Evolutionary conservation across 2,797 vertebrate genomes (phyloP).

Genomic region (Silurus aristotelis): DNA sequence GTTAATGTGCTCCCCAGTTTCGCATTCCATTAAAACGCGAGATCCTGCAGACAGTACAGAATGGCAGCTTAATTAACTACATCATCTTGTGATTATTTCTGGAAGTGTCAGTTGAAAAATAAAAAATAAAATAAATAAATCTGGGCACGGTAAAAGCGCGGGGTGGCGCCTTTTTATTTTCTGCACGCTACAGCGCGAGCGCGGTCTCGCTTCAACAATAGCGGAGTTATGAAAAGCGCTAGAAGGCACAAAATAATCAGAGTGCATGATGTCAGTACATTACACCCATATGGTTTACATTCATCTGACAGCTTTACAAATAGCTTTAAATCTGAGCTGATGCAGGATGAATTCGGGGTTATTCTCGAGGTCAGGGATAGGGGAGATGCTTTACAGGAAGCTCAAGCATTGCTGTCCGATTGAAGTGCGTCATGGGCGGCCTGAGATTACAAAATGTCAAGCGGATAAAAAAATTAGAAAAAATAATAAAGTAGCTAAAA

Average conservation of each 20-base stretch:
- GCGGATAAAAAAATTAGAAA: neutral
- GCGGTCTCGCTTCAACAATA: neutral
- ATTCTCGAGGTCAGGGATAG: conserved; percentile 16
- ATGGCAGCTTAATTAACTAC: conserved; percentile 6
- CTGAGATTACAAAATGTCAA: neutral
- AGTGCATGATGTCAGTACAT: conserved; percentile 12
- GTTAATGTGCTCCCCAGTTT: conserved; percentile 1
- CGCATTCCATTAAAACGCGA: neutral
- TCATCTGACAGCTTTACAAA: conserved; percentile 31
- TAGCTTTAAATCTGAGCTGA: conserved; percentile 31
- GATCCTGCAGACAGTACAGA: conserved; percentile 1
- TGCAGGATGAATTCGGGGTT: conserved; percentile 22
- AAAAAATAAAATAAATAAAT: too few relatives aligned
- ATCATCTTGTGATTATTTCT: neutral
- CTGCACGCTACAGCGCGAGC: neutral
- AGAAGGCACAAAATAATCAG: conserved; percentile 25
- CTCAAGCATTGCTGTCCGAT: neutral
- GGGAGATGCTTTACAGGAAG: conserved; percentile 24
- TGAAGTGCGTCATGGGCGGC: neutral
- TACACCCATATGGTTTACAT: conserved; percentile 21
- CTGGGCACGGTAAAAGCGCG: neutral
- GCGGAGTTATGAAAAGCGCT: conserved; percentile 16
- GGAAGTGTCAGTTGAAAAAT: neutral
- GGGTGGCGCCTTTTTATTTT: neutral
- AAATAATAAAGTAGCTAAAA: neutral